phyloP scores from a whole-genome alignment of 64 coral and sea anemone genomes.

The Montipora capricornis region DNA sequence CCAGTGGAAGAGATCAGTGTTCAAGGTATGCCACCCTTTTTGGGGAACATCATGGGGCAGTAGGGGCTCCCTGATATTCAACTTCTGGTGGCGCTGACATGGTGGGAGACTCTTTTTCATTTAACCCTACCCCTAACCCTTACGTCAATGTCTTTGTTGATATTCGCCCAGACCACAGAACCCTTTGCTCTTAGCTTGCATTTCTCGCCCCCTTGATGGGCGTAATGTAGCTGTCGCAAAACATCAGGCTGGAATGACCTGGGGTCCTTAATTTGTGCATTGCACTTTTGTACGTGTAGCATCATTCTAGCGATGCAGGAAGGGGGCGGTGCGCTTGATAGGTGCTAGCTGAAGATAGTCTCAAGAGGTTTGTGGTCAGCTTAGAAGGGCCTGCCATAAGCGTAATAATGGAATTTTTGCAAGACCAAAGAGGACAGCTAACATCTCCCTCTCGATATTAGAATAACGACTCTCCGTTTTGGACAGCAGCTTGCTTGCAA shows the following conservation, averaged over 20 bases:
- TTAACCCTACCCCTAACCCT: no score
- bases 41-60: no score
- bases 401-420: constrained; percentile 68
- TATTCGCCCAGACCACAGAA: no score
- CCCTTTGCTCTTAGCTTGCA: no score
- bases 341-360: no score
- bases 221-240: neutral
- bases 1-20: constrained; percentile 56
- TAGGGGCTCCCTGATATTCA: no score
- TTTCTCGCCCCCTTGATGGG: no score
- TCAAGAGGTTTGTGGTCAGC: no score
- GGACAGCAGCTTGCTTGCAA: constrained; percentile 25
- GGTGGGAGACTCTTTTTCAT: constrained; percentile 2
- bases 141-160: no score
- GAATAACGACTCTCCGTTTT: constrained; percentile 29
- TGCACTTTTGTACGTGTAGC: constrained; percentile 8
- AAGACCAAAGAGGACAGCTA: constrained; percentile 55
- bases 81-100: neutral
- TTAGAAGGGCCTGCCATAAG: constrained; percentile 33
- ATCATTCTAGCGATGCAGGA: no score
- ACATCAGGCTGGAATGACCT: constrained; percentile 31
- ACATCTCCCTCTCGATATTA: constrained; percentile 47
- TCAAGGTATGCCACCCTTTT: constrained; percentile 51
- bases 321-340: no score
- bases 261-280: neutral